These are phyloP conservation scores for Drosophila kanekoi DNA, from an alignment of 2,888 invertebrate genomes.

Conservation along the genomic window DNA sequence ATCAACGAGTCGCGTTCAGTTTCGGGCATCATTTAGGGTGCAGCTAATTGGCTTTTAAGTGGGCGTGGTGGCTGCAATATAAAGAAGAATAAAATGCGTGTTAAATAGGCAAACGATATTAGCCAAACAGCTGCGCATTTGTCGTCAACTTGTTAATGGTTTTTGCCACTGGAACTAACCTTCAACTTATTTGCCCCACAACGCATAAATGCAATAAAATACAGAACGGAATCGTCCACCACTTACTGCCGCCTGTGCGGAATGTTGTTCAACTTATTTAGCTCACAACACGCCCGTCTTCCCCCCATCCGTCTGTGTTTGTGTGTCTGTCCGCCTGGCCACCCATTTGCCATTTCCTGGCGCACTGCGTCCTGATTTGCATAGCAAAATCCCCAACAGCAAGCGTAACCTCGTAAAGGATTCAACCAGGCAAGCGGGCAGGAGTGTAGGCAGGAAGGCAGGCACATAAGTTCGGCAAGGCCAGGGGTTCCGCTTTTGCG, in stretches of 20 bases:
- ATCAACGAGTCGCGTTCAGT: conserved; percentile 83
- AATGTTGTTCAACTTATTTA: conserved; percentile 75
- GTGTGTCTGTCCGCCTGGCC: conserved; percentile 19
- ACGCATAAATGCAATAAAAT: conserved; percentile 68
- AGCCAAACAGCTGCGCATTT: conserved; percentile 63
- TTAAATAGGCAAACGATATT: conserved; percentile 50
- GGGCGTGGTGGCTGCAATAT: conserved; percentile 56
- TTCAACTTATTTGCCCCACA: conserved; percentile 31
- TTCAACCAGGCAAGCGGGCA: conserved; percentile 34
- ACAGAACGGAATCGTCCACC: conserved; percentile 51
- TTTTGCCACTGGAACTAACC: conserved; percentile 34
- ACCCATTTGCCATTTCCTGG: conserved; percentile 67
- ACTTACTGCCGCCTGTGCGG: conserved; percentile 48
- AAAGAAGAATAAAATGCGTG: conserved; percentile 26
- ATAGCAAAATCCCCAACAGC: conserved; percentile 66
- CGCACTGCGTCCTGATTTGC: conserved; percentile 79
- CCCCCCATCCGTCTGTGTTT: neutral
- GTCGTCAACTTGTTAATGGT: conserved; percentile 54
- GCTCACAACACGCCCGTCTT: conserved; percentile 43
- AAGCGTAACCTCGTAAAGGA: conserved; percentile 46
- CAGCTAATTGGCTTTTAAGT: conserved; percentile 47
- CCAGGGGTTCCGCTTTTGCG: conserved; percentile 24
- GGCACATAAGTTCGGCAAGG: conserved; percentile 59
- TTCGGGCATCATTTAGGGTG: conserved; percentile 85
- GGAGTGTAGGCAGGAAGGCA: conserved; percentile 1